Percentiles rank a stretch among this genome's conserved stretches.
Conservation (phyloP, 1,140 invertebrate species). For the Asobara japonica region DNA sequence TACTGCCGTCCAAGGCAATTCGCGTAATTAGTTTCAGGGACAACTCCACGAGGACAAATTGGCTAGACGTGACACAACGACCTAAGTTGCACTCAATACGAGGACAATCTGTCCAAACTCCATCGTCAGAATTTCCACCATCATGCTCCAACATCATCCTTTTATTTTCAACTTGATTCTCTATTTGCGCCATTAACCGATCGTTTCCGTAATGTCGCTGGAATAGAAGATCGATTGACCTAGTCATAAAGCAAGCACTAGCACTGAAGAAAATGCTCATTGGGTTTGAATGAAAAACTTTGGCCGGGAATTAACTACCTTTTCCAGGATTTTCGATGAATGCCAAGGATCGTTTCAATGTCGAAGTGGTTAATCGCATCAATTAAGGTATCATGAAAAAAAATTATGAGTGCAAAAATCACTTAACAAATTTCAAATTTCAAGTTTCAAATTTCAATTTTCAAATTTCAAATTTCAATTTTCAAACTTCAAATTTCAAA, state of each 20-base stretch:
- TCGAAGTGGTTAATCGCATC: no score
- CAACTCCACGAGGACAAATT: conserved; percentile 6
- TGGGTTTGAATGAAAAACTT: no score
- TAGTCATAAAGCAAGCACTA: not conserved
- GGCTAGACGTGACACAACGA: not conserved
- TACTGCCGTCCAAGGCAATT: not conserved
- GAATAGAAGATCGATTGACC: not conserved
- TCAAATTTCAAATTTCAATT: no score
- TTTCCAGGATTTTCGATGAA: no score
- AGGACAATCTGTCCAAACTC: conserved; percentile 1
- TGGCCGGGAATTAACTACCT: no score
- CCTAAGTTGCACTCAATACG: not conserved
- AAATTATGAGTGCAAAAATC: no score
- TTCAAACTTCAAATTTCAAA: no score
- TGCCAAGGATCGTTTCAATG: no score
- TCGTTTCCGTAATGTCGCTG: not conserved
- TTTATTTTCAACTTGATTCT: not conserved
- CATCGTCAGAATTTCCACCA: not conserved
- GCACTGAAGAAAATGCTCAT: no score
- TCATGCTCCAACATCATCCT: not conserved
- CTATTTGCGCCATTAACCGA: not conserved
- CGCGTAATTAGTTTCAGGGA: not conserved
- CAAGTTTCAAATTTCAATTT: no score
- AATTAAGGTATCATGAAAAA: no score
- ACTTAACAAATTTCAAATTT: no score